These are phyloP conservation scores for Orthosia cruda DNA, from an alignment of 2,888 invertebrate species.

Conservation along the genomic window DNA sequence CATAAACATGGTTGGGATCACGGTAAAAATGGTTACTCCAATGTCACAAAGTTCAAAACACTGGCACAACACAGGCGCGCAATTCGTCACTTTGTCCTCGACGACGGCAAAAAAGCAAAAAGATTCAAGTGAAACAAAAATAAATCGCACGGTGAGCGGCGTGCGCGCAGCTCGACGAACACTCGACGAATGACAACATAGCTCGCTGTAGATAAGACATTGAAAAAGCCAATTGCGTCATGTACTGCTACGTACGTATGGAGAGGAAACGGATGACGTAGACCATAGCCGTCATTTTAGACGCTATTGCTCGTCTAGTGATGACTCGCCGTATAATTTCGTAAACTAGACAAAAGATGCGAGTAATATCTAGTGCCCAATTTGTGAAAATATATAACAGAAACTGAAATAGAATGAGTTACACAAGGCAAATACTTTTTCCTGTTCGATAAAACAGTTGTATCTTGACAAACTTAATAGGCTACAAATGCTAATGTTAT, in stretches of 20 bases:
- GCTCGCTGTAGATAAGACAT: slow-evolving; percentile 91
- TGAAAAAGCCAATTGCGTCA: slow-evolving; percentile 92
- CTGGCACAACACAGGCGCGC: slow-evolving; percentile 87
- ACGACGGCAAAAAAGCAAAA: slow-evolving; percentile 85
- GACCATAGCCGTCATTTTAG: slow-evolving; percentile 86
- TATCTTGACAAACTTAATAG: slow-evolving; percentile 55
- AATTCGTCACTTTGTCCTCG: slow-evolving; percentile 90
- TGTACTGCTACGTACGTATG: slow-evolving; percentile 90
- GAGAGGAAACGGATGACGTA: slow-evolving; percentile 90
- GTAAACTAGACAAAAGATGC: slow-evolving; percentile 80
- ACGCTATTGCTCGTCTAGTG: slow-evolving; percentile 81
- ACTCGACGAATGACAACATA: slow-evolving; percentile 90
- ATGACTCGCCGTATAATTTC: slow-evolving; percentile 82
- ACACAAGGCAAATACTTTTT: slow-evolving; percentile 56
- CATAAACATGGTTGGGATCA: slow-evolving; percentile 85
- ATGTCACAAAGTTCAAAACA: slow-evolving; percentile 89
- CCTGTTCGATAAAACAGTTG: slow-evolving; percentile 57
- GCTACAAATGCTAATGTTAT: slow-evolving; percentile 49
- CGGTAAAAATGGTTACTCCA: slow-evolving; percentile 79
- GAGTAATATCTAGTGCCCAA: slow-evolving; percentile 49
- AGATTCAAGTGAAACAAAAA: slow-evolving; percentile 88
- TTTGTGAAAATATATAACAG: slow-evolving; percentile 45
- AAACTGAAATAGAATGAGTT: slow-evolving; percentile 27
- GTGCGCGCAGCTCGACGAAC: slow-evolving; percentile 88
- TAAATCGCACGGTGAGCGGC: slow-evolving; percentile 79